Evolutionary conservation across 2,888 invertebrate genomes (phyloP), one percentile per base, ranked within the genome.

Genomic region (Hirtodrosophila cameraria): DNA sequence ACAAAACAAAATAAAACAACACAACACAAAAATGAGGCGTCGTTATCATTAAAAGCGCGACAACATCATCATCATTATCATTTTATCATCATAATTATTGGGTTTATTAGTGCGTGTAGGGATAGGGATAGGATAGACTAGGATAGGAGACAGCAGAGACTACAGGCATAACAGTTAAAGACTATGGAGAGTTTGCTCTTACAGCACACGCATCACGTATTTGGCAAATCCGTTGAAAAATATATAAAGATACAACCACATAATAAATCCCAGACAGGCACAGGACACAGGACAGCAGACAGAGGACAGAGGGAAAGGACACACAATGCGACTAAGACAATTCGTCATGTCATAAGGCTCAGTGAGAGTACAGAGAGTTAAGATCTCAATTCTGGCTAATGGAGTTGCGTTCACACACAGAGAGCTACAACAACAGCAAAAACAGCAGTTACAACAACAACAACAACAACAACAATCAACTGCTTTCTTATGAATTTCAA

Each of bases 51-150:
- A 86, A 58, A 55, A 67, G 60, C 59, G 48, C 43, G 36, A 70
- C 72, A 50, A 3, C 15, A 30, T 1, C 49, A 48, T 18, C 36
- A 52, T 50, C 74, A 79, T 73, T 76, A 82, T 73, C 70, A 81
- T 82, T 79, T 74, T 82, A 85, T 86, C 81, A 84, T 82, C 81
- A 86, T 80, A 84, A 84, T 82, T 83, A 84, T 80, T 31, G 67
- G 49, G 63, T 61, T 68, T 74, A 80, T 76, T 75, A 83, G 77
- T 64, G 81, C 84, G 63, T 70, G 42, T 28, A 38, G 31, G 18
- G 16, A 13, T 8, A 18, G 8, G 27, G 15, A 1, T 18, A 6
- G 9, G 31, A 38, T 15, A 30, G 18, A 28, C 12, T 13, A 15
- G 12, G 11, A 15, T 4, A 35, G 12, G 18, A 28, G 16, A 13